Evolutionary conservation across 2,888 invertebrate species (phyloP).

Genomic region (Onthophagus sagittarius): DNA sequence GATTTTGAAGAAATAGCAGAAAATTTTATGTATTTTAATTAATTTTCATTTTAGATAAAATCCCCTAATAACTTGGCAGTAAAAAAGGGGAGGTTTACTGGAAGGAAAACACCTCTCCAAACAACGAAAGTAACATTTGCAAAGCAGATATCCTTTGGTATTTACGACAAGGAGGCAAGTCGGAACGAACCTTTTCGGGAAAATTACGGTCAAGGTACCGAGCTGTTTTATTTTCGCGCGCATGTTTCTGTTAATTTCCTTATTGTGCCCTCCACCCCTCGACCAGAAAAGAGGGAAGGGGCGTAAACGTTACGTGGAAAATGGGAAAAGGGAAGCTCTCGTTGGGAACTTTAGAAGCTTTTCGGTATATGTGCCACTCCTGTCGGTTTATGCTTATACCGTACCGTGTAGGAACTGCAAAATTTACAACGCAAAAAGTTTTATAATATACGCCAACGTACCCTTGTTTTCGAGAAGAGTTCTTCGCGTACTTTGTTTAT

Average conservation of each 20-base stretch:
- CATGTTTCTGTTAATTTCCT: background rate
- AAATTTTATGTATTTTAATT: no score
- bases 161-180: background rate
- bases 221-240: background rate
- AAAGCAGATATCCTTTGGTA: background rate
- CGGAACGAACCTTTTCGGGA: background rate
- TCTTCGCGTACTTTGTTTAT: background rate
- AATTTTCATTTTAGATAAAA: background rate
- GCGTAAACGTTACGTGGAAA: background rate
- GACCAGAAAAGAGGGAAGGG: background rate
- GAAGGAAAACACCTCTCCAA: background rate
- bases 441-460: background rate
- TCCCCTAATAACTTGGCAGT: background rate
- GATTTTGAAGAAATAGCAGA: no score
- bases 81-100: background rate
- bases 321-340: background rate
- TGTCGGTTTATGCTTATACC: background rate
- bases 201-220: background rate
- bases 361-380: background rate
- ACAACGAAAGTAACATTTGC: background rate
- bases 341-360: background rate
- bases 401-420: background rate
- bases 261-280: background rate
- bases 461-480: background rate
- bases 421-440: background rate